Percentiles rank a stretch among this genome's conserved stretches.
These are phyloP conservation scores for Trichoplusia ni DNA, from an alignment of 1,140 invertebrate species.

Conservation along the genomic window DNA sequence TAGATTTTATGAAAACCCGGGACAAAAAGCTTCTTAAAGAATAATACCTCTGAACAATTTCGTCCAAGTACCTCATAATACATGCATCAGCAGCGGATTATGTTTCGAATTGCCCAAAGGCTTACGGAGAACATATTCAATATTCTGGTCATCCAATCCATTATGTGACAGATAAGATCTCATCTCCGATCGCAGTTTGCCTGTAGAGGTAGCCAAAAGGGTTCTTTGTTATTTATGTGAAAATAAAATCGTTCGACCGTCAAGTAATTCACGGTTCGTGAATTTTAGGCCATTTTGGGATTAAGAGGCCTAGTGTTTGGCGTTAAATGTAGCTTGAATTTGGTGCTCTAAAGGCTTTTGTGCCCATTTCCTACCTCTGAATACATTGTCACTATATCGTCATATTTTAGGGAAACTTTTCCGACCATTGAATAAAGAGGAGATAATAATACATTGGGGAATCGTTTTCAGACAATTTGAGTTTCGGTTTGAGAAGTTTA, in stretches of 20 bases:
- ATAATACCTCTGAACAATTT: too few species aligned
- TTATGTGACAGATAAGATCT: constrained; percentile 19
- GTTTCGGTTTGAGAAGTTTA: too few species aligned
- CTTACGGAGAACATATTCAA: constrained; percentile 19
- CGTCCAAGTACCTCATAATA: background rate
- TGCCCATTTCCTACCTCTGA: background rate
- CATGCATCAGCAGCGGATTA: constrained; percentile 9
- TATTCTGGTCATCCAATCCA: constrained; percentile 15
- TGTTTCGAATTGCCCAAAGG: constrained; percentile 17
- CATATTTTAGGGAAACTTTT: too few species aligned
- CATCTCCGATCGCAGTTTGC: constrained; percentile 7
- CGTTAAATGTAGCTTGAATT: constrained; percentile 9
- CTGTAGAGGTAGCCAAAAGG: constrained; percentile 20
- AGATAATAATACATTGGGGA: too few species aligned
- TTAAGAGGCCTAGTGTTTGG: constrained; percentile 10
- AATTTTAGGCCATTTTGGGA: constrained; percentile 7
- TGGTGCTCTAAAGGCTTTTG: background rate
- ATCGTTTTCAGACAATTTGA: too few species aligned
- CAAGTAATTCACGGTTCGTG: constrained; percentile 17
- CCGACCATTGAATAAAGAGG: too few species aligned
- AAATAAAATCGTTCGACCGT: constrained; percentile 19
- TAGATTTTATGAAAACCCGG: too few species aligned
- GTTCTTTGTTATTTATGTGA: constrained; percentile 15
- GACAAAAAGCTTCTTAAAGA: too few species aligned
- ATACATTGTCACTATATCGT: background rate